phyloP scores from a whole-genome alignment of 1,140 invertebrate genomes.

The honey bee (Apis mellifera) region Amel_HAv3.1 CM009941.2:6328501-6329000 shows the following conservation, averaged over 20 bases:
- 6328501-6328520: not conserved
- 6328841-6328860: too few species aligned
- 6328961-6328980: too few species aligned
- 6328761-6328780: too few species aligned
- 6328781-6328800: not conserved
- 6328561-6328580: conserved; percentile 26
- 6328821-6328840: not conserved
- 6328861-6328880: too few species aligned
- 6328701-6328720: not conserved
- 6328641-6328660: not conserved
- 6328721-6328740: not conserved
- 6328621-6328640: not conserved
- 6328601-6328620: not conserved
- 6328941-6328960: too few species aligned
- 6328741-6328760: not conserved
- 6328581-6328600: not conserved
- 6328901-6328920: too few species aligned
- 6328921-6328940: too few species aligned
- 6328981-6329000: too few species aligned
- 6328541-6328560: not conserved
- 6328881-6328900: too few species aligned
- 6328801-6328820: not conserved
- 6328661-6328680: not conserved
- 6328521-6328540: not conserved
- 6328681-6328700: conserved; percentile 3